Conservation (phyloP, 2,888 invertebrate genomes). For the Bhutanitis thaidina region DNA sequence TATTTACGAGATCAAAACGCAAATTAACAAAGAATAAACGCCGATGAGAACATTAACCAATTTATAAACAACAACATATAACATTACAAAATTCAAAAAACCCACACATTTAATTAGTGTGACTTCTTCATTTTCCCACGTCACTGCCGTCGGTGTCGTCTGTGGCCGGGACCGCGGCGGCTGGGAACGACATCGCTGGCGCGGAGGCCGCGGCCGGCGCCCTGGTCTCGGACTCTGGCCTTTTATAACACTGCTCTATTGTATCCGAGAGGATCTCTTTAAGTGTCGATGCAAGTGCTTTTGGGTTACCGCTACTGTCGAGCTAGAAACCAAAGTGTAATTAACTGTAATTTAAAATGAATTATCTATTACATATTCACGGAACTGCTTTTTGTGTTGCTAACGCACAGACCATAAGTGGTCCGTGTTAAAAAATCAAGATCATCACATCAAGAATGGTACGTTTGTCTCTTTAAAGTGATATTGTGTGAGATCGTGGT, state of each 20-base stretch:
- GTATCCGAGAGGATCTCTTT: constrained; percentile 67
- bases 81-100: constrained; percentile 8
- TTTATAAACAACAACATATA: constrained; percentile 2
- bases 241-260: constrained; percentile 47
- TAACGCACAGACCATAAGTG: too few relatives aligned
- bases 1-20: too few relatives aligned
- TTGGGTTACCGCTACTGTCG: constrained; percentile 65
- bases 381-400: too few relatives aligned
- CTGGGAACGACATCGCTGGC: constrained; percentile 20
- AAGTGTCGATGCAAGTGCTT: constrained; percentile 57
- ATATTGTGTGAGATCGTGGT: too few relatives aligned
- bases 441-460: too few relatives aligned
- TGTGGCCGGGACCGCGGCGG: background rate
- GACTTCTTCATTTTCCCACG: constrained; percentile 2
- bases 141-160: background rate
- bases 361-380: too few relatives aligned
- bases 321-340: constrained; percentile 37
- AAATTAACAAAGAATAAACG: too few relatives aligned
- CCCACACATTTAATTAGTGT: background rate
- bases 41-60: too few relatives aligned
- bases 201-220: constrained; percentile 25
- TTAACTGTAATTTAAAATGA: background rate
- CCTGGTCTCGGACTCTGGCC: constrained; percentile 27
- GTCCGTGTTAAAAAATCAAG: too few relatives aligned
- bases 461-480: too few relatives aligned